These are phyloP conservation scores for Aviceda subcristata DNA, from an alignment of 2,113 vertebrate genomes.

Conservation along the genomic window DNA sequence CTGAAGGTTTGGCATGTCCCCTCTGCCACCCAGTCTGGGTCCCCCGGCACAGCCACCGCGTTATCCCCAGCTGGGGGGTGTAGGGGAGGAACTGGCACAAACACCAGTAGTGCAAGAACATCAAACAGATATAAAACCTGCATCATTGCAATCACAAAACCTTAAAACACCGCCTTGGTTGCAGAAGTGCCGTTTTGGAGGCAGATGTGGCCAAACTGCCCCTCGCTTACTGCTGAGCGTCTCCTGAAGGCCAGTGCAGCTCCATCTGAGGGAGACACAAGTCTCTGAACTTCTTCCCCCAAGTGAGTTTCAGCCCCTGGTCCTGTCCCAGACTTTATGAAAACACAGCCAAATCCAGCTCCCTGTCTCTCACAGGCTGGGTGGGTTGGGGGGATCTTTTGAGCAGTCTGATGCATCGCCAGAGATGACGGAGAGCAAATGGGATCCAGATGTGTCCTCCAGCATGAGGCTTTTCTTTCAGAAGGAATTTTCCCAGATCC, in stretches of 20 bases:
- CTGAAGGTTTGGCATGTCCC: neutral
- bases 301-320: neutral
- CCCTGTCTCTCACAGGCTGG: neutral
- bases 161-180: neutral
- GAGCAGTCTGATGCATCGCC: neutral
- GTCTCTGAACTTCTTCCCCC: neutral
- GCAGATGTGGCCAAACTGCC: neutral
- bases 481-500: neutral
- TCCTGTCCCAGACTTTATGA: neutral
- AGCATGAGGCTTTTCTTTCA: neutral
- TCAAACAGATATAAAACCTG: neutral
- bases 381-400: neutral
- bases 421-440: neutral
- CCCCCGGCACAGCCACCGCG: rapidly evolving
- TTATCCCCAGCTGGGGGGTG: neutral
- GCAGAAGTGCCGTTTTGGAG: neutral
- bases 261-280: neutral
- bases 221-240: neutral
- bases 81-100: neutral
- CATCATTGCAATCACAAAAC: neutral
- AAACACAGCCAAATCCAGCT: neutral
- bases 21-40: neutral
- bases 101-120: neutral
- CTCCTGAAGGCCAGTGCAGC: neutral
- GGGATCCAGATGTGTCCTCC: slow-evolving; percentile 6